Evolutionary conservation across 2,888 invertebrate genomes (phyloP).

Genomic region (Cylindroiulus punctatus): DNA sequence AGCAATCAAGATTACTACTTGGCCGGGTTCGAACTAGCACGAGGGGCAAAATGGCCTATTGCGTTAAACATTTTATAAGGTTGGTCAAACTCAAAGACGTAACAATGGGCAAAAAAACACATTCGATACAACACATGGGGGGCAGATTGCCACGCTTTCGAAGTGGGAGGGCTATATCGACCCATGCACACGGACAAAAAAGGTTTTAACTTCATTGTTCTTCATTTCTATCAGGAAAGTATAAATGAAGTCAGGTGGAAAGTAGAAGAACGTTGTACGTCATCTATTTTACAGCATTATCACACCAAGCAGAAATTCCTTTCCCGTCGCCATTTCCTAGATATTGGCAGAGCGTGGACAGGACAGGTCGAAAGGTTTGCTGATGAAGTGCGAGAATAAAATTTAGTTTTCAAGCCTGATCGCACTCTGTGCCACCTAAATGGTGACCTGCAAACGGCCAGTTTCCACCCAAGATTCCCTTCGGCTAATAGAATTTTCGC

Average conservation of each 20-base stretch:
- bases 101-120: neutral
- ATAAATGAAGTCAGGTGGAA: conserved; percentile 38
- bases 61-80: conserved; percentile 31
- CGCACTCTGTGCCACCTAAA: conserved; percentile 29
- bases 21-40: neutral
- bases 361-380: conserved; percentile 19
- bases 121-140: conserved; percentile 6
- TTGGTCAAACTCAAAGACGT: conserved; percentile 9
- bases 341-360: conserved; percentile 8
- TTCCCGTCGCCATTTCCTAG: conserved; percentile 7
- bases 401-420: conserved; percentile 34
- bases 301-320: conserved; percentile 25
- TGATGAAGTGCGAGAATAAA: conserved; percentile 34
- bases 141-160: neutral
- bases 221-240: conserved; percentile 38
- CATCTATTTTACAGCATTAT: conserved; percentile 38
- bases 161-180: conserved; percentile 27
- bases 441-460: conserved; percentile 21
- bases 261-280: conserved; percentile 28
- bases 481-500: conserved; percentile 22
- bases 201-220: conserved; percentile 42
- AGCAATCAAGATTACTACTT: conserved; percentile 13
- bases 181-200: conserved; percentile 16
- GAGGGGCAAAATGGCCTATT: neutral
- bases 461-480: conserved; percentile 24